A percentile compares a stretch with the other conserved stretches of the same genome.
phyloP scores from a whole-genome alignment of 2,113 vertebrate genomes.

The Tenrec ecaudatus region DNA sequence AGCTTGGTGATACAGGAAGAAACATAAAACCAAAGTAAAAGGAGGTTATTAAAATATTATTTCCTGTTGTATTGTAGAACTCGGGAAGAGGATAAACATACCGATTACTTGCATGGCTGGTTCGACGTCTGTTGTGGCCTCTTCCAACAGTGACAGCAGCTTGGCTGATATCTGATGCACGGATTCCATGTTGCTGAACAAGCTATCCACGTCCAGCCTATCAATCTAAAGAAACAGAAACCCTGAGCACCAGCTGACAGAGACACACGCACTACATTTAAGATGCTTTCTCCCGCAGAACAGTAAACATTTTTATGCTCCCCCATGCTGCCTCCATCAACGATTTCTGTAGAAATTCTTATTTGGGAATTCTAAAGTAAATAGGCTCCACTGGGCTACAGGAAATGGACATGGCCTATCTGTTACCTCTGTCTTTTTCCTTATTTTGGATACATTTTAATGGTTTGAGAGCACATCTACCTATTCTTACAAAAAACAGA shows the following conservation, averaged over 20 bases:
- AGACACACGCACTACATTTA: constrained; percentile 34
- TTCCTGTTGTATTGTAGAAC: constrained; percentile 71
- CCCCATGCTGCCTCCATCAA: constrained; percentile 43
- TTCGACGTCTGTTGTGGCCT: constrained; percentile 92
- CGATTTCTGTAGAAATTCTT: constrained; percentile 68
- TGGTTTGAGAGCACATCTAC: neutral
- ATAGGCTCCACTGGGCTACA: neutral
- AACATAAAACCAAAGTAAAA: constrained; percentile 56
- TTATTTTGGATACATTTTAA: constrained; percentile 62
- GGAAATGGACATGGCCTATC: neutral
- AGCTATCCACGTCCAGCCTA: constrained; percentile 91
- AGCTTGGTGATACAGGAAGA: constrained; percentile 52
- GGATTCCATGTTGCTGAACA: constrained; percentile 97
- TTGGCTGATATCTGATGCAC: constrained; percentile 94
- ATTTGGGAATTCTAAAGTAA: constrained; percentile 66
- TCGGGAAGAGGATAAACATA: constrained; percentile 87
- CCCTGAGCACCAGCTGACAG: constrained; percentile 57
- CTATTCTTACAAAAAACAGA: neutral
- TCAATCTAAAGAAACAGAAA: constrained; percentile 89
- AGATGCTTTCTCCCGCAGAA: constrained; percentile 39
- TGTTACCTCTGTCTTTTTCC: constrained; percentile 55
- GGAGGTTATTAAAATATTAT: constrained; percentile 73
- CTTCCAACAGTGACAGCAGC: constrained; percentile 91
- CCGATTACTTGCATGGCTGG: constrained; percentile 93
- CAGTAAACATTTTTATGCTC: constrained; percentile 12